Base-by-base conservation (phyloP, 2,888 invertebrate species). In the Bombylius discolor region DNA sequence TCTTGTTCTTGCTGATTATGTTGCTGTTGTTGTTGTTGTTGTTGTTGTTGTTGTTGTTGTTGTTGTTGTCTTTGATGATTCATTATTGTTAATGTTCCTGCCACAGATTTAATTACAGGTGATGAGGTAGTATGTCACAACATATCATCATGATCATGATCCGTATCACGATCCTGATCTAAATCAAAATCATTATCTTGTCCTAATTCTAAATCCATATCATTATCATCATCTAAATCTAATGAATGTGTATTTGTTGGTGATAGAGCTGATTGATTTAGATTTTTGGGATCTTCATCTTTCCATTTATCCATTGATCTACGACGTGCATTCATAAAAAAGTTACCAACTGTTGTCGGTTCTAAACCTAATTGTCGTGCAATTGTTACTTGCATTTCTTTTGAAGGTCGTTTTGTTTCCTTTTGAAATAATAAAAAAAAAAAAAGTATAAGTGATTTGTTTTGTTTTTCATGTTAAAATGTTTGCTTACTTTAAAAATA, bases 291-390 rank as follows among this genome's bases (percentile, higher is more conserved):
- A 49, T 87, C 92, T 67, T 95, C 94, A 70, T 96, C 96, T 73
- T 92, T 89, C 96, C 97, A 98, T 70, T 97, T 98, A 77, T 98
- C 98, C 90, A 91, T 91, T 5, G 91, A 91, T 63, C 99, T 83
- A 65, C 99, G 82, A 59, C 98, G 81, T n/a, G 99, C 99, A 76
- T 99, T 99, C 99, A 99, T 99, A 79, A 99, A 99, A 81, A 99
- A 99, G 76, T 99, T 99, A 52, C 98, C 97, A 58, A 98, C 97
- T 12, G 98, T 98, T 55, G 95, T 95, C 54, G 97, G 95, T 72
- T 97, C 96, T 63, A 98, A 80, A 60, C 97, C 96, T 66, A 98
- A 79, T 73, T 98, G 97, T 64, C 97, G 82, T 36, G 97, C 97
- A 78, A 98, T 98, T 67, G 97, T 97, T 68, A 97, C 95, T 79